Base-by-base conservation (phyloP, 2,888 invertebrate species). In the Drosophila melanocephala region DNA sequence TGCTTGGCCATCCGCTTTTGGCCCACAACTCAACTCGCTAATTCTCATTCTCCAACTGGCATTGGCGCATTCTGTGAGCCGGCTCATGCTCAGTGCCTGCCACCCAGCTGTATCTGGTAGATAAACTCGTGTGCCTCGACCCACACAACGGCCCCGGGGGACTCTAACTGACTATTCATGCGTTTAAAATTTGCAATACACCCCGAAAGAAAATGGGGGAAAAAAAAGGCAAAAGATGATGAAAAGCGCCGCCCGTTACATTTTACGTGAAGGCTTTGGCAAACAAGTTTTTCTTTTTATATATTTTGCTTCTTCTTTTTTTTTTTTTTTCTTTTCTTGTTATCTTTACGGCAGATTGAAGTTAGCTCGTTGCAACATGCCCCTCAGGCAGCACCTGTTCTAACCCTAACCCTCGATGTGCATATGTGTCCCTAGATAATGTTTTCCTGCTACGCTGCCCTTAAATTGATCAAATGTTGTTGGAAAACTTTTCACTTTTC, bases 171-270 rank as follows among this genome's bases (percentile, higher is more conserved):
- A 86, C 85, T 88, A 85, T 88, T 85, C 85, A 85, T 85, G 85
- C 85, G 85, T 88, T 84, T 86, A 81, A 88, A 87, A 85, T 85
- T 88, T 88, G 84, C 89, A 84, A 85, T 81, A 85, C 84, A 84
- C 79, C 72, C 42, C 35, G 67, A 76, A 79, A 72, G 81, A 81
- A 81, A 83, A 80, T 68, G 77, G 16, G 35, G 5, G 32, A 1
- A 30, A 22, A 22, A 47, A 60, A 19, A 51, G 30, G 37, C 37
- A 71, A 62, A 72, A 80, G 59, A 72, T 73, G 87, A 87, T 87
- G 87, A 85, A 84, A 79, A 81, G 74, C 79, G 61, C 79, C 75
- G 84, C 86, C 75, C 84, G 70, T 77, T 79, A 85, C 86, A 87
- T 72, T 87, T 87, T 78, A 83, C 70, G 75, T 74, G 79, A 62